Evolutionary conservation across 2,888 invertebrate species (phyloP).

Genomic region (Colletes collaris): DNA sequence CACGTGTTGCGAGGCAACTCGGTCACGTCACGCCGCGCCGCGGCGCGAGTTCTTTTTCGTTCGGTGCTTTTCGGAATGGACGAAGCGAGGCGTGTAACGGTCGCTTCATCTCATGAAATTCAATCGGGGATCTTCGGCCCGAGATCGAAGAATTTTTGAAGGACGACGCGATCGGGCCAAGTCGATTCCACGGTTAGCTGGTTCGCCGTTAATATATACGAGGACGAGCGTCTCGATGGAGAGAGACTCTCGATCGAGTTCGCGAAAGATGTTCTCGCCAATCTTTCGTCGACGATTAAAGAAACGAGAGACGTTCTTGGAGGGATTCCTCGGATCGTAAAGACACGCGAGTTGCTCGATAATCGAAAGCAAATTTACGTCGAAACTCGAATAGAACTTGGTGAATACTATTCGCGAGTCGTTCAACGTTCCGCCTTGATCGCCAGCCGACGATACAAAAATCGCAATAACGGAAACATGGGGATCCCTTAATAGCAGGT

Average conservation of each 20-base stretch:
- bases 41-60: constrained; percentile 54
- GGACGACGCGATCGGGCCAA: constrained; percentile 60
- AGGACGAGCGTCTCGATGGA: constrained; percentile 31
- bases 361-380: too few species aligned
- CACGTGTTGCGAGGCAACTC: constrained; percentile 69
- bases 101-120: constrained; percentile 80
- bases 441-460: constrained; percentile 59
- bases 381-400: too few species aligned
- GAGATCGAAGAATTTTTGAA: constrained; percentile 70
- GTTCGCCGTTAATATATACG: constrained; percentile 58
- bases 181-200: constrained; percentile 63
- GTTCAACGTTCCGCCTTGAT: constrained; percentile 71
- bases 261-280: constrained; percentile 2
- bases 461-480: constrained; percentile 74
- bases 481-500: constrained; percentile 84
- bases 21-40: constrained; percentile 60
- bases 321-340: neutral
- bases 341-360: too few species aligned
- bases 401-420: neutral
- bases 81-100: constrained; percentile 78
- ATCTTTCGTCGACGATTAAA: constrained; percentile 1
- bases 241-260: constrained; percentile 41
- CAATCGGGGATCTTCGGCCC: constrained; percentile 70
- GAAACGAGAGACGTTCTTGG: neutral
- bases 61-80: constrained; percentile 66